phyloP scores from a whole-genome alignment of 2,113 vertebrate genomes.

The Thryonomys swinderianus region DNA sequence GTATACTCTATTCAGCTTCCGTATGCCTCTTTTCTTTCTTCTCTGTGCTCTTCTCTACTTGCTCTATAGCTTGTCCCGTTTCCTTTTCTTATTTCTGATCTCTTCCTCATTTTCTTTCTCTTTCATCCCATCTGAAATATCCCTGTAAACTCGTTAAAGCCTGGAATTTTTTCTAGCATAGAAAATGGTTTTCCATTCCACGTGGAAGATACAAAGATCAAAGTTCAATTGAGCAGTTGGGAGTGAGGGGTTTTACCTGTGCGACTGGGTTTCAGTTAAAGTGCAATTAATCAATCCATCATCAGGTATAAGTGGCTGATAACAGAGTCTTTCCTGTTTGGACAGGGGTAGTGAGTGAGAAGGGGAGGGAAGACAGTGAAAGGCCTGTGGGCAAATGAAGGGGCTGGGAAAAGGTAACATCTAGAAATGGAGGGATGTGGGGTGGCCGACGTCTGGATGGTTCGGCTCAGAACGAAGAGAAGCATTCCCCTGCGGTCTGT shows the following conservation, averaged over 20 bases:
- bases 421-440: neutral
- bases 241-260: slow-evolving; percentile 39
- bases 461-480: slow-evolving; percentile 37
- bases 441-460: neutral
- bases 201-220: slow-evolving; percentile 59
- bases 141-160: neutral
- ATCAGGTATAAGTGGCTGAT: slow-evolving; percentile 56
- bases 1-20: neutral
- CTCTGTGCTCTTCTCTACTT: neutral
- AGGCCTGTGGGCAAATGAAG: slow-evolving; percentile 23
- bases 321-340: slow-evolving; percentile 71
- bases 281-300: slow-evolving; percentile 74
- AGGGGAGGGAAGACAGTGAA: neutral
- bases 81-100: neutral
- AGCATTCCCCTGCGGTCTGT: slow-evolving; percentile 37
- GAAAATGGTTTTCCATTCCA: slow-evolving; percentile 50
- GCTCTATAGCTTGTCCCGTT: neutral
- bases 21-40: neutral
- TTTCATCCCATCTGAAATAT: slow-evolving; percentile 30
- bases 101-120: neutral
- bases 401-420: neutral
- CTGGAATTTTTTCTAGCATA: slow-evolving; percentile 37
- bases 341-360: neutral
- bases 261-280: slow-evolving; percentile 57
- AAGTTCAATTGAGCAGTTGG: slow-evolving; percentile 50